Evolutionary conservation across 1,140 invertebrate species (phyloP).

Genomic region (Propsilocerus akamusi): DNA sequence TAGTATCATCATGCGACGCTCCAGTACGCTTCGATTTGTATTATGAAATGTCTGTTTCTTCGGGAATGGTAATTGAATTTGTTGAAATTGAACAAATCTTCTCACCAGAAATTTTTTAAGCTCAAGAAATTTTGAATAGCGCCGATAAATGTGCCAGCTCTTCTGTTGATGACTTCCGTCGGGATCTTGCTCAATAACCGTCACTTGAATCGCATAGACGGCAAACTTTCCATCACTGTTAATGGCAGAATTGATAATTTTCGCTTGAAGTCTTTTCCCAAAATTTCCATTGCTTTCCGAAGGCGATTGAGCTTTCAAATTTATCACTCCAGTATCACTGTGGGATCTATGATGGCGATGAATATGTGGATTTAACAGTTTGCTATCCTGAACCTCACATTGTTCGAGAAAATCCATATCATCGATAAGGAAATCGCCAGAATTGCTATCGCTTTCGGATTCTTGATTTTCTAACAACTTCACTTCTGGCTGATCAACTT

Average conservation of each 20-base stretch:
- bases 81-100: background rate
- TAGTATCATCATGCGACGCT: constrained; percentile 67
- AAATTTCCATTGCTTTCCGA: background rate
- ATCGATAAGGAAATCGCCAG: constrained; percentile 5
- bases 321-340: background rate
- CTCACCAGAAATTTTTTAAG: constrained; percentile 6
- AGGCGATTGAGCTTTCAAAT: background rate
- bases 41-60: constrained; percentile 91
- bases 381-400: background rate
- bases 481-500: background rate
- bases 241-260: constrained; percentile 7
- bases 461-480: constrained; percentile 1
- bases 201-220: constrained; percentile 75
- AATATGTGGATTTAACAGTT: background rate
- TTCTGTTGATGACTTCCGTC: constrained; percentile 42
- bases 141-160: constrained; percentile 59
- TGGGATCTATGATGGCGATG: background rate
- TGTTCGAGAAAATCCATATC: constrained; percentile 2
- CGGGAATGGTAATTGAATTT: constrained; percentile 55
- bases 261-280: background rate
- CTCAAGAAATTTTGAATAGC: constrained; percentile 32
- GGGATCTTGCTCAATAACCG: constrained; percentile 13
- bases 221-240: constrained; percentile 30
- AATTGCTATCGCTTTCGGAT: constrained; percentile 7
- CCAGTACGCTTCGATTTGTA: constrained; percentile 69